Conservation (phyloP, 2,888 invertebrate genomes). For the Leptinotarsa rubiginosa region DNA sequence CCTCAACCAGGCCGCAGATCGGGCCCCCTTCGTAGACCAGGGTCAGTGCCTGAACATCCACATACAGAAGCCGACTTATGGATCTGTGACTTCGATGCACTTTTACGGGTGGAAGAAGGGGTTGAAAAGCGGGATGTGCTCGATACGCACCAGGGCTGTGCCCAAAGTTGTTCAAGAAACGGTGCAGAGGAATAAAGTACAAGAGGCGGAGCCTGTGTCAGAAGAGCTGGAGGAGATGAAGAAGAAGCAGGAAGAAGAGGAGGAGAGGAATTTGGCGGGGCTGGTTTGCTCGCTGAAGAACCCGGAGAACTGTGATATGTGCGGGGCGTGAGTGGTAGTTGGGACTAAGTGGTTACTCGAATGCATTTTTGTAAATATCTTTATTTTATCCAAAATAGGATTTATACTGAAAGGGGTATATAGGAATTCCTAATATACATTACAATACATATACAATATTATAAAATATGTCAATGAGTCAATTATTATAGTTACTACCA, state of each 20-base stretch:
- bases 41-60: constrained; percentile 98
- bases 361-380: too few relatives aligned
- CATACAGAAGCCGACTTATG: constrained; percentile 93
- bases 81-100: constrained; percentile 96
- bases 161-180: constrained; percentile 98
- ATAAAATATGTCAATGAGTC: too few relatives aligned
- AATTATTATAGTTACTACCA: too few relatives aligned
- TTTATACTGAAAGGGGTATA: too few relatives aligned
- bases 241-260: constrained; percentile 53
- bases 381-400: too few relatives aligned
- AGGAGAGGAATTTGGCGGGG: constrained; percentile 75
- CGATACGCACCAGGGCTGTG: constrained; percentile 94
- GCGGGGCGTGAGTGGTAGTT: constrained; percentile 75
- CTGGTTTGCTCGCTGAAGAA: constrained; percentile 89
- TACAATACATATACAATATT: too few relatives aligned
- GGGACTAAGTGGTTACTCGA: too few relatives aligned
- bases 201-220: background rate
- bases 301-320: constrained; percentile 88
- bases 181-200: constrained; percentile 84
- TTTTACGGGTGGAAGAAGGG: constrained; percentile 98
- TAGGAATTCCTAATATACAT: too few relatives aligned
- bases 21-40: constrained; percentile 98
- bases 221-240: constrained; percentile 36
- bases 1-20: constrained; percentile 96
- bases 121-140: constrained; percentile 99